A percentile compares a stretch with the other conserved stretches of the same genome.
phyloP scores from a whole-genome alignment of 2,113 vertebrate species.

The Rhipidura dahli region DNA sequence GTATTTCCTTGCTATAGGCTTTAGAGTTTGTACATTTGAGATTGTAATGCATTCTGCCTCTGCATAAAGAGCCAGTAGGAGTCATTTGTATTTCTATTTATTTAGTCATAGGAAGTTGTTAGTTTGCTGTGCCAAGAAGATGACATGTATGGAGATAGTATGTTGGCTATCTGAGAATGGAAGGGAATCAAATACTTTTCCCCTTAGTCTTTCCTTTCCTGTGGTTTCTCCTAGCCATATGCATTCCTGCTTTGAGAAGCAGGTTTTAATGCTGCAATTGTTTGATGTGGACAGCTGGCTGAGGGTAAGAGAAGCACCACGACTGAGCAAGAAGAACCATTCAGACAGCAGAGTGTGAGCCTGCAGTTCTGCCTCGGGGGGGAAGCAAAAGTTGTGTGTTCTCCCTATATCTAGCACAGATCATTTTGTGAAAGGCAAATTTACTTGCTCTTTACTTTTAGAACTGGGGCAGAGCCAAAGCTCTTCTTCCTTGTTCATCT shows the following conservation, averaged over 20 bases:
- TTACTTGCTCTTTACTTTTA: background rate
- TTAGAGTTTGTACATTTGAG: background rate
- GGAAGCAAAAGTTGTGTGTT: background rate
- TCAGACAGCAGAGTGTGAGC: background rate
- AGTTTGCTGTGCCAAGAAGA: background rate
- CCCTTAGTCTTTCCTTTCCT: slow-evolving; percentile 13
- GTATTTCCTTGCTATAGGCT: background rate
- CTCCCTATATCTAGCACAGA: background rate
- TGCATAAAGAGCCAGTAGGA: background rate
- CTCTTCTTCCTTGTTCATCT: background rate
- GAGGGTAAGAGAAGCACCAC: background rate
- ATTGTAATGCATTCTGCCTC: background rate
- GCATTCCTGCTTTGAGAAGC: background rate
- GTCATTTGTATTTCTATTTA: slow-evolving; percentile 38
- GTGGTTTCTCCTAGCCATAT: background rate
- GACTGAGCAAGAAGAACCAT: background rate
- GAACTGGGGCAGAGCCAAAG: background rate
- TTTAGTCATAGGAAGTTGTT: slow-evolving; percentile 29
- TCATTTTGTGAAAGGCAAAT: background rate
- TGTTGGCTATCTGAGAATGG: slow-evolving; percentile 1
- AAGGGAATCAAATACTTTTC: slow-evolving; percentile 13
- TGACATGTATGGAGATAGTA: slow-evolving; percentile 22
- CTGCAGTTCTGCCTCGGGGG: background rate
- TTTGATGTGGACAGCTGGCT: slow-evolving; percentile 25
- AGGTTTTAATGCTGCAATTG: slow-evolving; percentile 7